A percentile compares a stretch with the other conserved stretches of the same genome.
Evolutionary conservation across 2,888 invertebrate species (phyloP).

Genomic region (Mythimna loreyi): DNA sequence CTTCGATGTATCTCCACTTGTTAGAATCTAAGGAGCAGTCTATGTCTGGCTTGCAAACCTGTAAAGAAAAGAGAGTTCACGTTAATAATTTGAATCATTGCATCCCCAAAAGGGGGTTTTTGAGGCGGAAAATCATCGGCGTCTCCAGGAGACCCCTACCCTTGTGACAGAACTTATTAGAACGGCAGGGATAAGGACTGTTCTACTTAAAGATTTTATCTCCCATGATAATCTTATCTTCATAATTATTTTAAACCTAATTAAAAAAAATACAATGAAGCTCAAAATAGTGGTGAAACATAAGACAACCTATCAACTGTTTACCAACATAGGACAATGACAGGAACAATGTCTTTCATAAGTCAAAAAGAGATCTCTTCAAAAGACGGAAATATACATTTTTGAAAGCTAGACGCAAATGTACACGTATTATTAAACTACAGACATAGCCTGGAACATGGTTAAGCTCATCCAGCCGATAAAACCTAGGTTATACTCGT

Average conservation of each 20-base stretch:
- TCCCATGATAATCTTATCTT: neutral
- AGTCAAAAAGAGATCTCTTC: neutral
- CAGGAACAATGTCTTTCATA: neutral
- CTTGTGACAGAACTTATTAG: too few relatives aligned
- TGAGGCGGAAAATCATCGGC: too few relatives aligned
- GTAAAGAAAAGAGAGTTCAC: slow-evolving; percentile 46
- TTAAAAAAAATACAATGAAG: neutral
- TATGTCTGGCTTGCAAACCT: slow-evolving; percentile 95
- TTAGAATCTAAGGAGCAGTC: slow-evolving; percentile 91
- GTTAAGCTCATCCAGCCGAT: slow-evolving; percentile 11
- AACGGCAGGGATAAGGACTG: neutral
- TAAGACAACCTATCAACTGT: neutral
- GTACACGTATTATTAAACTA: neutral
- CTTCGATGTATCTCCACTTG: slow-evolving; percentile 92
- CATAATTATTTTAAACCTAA: neutral
- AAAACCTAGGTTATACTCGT: slow-evolving; percentile 7
- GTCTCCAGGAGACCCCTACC: too few relatives aligned
- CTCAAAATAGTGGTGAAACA: neutral
- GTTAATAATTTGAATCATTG: neutral
- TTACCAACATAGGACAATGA: neutral
- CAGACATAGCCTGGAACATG: slow-evolving; percentile 9
- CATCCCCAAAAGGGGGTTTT: neutral
- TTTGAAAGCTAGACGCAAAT: neutral
- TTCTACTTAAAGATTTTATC: neutral
- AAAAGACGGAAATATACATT: neutral